Evolutionary conservation across 2,113 vertebrate genomes (phyloP).

Genomic region (Acrocephalus arundinaceus): DNA sequence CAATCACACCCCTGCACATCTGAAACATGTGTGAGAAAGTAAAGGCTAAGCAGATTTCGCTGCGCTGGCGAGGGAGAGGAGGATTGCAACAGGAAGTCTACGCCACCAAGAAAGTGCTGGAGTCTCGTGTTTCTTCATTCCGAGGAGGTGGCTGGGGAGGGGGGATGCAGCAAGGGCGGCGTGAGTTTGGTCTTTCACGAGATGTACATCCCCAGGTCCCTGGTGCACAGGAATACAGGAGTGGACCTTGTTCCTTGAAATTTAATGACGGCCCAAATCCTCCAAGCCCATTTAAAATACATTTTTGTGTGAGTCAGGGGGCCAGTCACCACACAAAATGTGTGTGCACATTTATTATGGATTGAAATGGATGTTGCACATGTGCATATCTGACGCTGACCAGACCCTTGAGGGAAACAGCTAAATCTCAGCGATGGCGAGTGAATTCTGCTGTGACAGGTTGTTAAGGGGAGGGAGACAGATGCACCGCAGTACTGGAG

Average conservation of each 20-base stretch:
- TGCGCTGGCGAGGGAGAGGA: background rate
- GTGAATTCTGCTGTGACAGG: background rate
- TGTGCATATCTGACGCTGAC: conserved; percentile 16
- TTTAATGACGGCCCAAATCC: background rate
- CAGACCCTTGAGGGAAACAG: background rate
- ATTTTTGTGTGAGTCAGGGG: conserved; percentile 3
- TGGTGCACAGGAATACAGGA: background rate
- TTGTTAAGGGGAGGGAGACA: background rate
- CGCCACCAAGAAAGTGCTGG: conserved; percentile 41
- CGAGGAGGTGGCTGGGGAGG: background rate
- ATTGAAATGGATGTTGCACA: conserved; percentile 44
- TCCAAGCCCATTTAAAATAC: conserved; percentile 25
- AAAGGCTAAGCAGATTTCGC: conserved; percentile 67
- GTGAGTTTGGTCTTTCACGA: background rate
- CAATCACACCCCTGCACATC: conserved; percentile 75
- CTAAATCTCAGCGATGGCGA: fast-evolving
- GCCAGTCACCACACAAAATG: background rate
- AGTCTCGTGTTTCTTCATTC: conserved; percentile 43
- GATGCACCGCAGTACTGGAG: fast-evolving
- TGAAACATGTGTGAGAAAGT: conserved; percentile 76
- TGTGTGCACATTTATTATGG: background rate
- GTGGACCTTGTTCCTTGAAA: background rate
- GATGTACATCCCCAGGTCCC: background rate
- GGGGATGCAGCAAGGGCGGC: background rate
- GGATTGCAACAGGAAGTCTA: conserved; percentile 55